phyloP scores from a whole-genome alignment of 1,140 invertebrate genomes.

The Ctenoplectra terminalis region DNA sequence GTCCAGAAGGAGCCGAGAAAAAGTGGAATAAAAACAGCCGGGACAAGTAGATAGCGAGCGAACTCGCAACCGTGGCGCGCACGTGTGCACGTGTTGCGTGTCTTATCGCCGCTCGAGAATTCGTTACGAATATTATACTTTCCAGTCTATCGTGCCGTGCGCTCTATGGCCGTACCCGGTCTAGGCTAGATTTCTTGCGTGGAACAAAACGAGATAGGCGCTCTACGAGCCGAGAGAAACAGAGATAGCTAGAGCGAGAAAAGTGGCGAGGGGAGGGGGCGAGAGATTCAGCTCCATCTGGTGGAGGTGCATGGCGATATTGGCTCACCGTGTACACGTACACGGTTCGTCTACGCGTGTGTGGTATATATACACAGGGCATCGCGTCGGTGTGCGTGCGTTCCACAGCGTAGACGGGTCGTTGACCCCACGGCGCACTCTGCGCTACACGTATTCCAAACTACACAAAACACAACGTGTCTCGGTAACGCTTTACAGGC shows the following conservation, averaged over 20 bases:
- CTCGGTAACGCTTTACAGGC: constrained; percentile 69
- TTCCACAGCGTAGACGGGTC: constrained; percentile 78
- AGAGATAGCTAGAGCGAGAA: constrained; percentile 33
- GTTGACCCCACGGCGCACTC: constrained; percentile 76
- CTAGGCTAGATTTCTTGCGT: constrained; percentile 70
- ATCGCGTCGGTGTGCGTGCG: constrained; percentile 47
- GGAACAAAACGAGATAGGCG: constrained; percentile 22
- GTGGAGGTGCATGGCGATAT: constrained; percentile 68
- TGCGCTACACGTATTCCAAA: constrained; percentile 76
- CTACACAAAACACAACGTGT: constrained; percentile 76
- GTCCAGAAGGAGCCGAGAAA: neutral
- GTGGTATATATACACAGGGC: neutral
- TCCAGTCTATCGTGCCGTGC: constrained; percentile 15
- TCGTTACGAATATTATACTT: constrained; percentile 54
- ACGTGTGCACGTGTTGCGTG: neutral
- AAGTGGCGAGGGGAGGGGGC: constrained; percentile 29
- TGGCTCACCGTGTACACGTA: constrained; percentile 47
- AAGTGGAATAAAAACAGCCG: neutral
- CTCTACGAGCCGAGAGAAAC: neutral
- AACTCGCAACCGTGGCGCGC: neutral
- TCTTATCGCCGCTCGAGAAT: constrained; percentile 35
- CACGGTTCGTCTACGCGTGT: neutral
- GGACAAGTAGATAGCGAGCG: neutral
- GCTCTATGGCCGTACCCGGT: constrained; percentile 50
- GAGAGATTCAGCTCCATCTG: constrained; percentile 71